Conservation (phyloP, 2,797 vertebrate genomes). For the Hephaestus fuliginosus region DNA sequence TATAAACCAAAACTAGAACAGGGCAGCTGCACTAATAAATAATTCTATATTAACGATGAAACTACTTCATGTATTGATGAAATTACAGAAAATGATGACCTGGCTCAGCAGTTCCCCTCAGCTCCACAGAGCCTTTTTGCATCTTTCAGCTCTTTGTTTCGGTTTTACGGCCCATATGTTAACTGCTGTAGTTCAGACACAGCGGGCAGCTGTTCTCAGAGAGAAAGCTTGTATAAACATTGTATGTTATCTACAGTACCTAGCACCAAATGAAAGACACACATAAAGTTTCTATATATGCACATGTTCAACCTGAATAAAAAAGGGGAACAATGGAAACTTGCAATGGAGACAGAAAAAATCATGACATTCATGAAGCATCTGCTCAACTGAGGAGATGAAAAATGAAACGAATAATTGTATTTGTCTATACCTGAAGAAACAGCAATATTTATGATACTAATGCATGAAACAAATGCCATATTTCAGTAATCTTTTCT, state of each 20-base stretch:
- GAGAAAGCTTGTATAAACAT: no score
- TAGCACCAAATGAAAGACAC: no score
- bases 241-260: no score
- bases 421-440: not conserved
- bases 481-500: not conserved
- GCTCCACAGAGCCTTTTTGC: no score
- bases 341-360: no score
- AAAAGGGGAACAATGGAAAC: not conserved
- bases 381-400: not conserved
- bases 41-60: not conserved
- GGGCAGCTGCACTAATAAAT: not conserved
- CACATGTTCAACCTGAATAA: no score
- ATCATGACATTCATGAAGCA: no score
- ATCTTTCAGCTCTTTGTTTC: no score
- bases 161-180: no score
- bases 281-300: not conserved
- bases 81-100: not conserved
- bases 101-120: no score
- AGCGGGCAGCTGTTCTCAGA: no score
- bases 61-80: not conserved
- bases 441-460: not conserved
- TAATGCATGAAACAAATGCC: not conserved
- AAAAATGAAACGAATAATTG: not conserved
- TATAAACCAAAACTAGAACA: not conserved
- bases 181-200: no score